Evolutionary conservation across 2,113 vertebrate species (phyloP), one percentile per base, ranked within the genome.

Genomic region (Lophochroa leadbeateri): DNA sequence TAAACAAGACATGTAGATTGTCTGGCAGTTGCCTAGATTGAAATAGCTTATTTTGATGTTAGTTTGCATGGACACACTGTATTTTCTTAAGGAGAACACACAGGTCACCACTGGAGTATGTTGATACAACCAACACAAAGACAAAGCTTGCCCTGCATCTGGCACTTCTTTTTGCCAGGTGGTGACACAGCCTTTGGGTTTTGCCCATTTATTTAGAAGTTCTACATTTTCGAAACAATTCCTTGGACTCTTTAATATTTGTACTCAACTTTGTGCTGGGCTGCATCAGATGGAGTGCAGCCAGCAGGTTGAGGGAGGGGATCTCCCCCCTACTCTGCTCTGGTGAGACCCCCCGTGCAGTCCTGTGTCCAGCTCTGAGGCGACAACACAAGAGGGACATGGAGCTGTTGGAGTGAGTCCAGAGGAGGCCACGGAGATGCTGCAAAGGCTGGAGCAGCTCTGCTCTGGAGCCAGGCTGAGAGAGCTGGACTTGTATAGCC

Each of bases 201-300:
- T 81, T 77, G 39, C 20, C 24, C 28, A 28, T 63, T 93, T 86
- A 63, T 83, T 88, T 86, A 88, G 33, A 58, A 76, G 24, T 39
- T 65, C 29, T 44, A 1, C 75, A 31, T 92, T 94, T 96, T 79
- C 71, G 76, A 72, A 96, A 80, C 69, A 90, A 90, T 82, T 94
- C 71, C 71, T 88, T 94, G 85, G 76, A 86, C 24, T 49, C 33
- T 57, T 80, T 33, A 52, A 23, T 88, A 67, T 95, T 92, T 72
- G 67, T 52, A n/a, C 70, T 25, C 65, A 58, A 35, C 57, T 58
- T 35, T 15, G 33, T 58, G 57, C 57, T 58, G n/a, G 57, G 57
- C 57, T 35, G 33, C 57, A 58, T 58, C n/a, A 58, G 13, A 58
- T 10, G 33, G 33, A 58, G 57, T 35, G 57, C 35, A 13, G 21